phyloP scores from a whole-genome alignment of 2,888 invertebrate genomes.

The Reticulitermes lucifugus region DNA sequence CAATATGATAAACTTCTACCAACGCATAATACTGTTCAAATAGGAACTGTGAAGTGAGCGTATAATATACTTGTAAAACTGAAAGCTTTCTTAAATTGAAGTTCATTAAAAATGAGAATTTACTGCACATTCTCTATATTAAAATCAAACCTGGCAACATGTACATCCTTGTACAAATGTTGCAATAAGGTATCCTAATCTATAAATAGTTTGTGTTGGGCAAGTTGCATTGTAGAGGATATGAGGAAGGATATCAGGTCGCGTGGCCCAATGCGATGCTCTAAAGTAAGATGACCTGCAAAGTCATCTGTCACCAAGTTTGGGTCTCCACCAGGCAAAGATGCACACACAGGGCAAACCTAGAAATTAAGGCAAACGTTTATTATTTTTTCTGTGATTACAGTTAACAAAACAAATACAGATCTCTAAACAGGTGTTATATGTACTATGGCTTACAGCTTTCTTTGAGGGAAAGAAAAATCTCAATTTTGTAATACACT shows the following conservation, averaged over 20 bases:
- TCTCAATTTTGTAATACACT: too few relatives aligned
- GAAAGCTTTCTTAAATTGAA: neutral
- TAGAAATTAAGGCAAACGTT: conserved; percentile 63
- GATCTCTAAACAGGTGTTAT: neutral
- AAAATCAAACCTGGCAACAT: neutral
- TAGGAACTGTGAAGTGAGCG: too few relatives aligned
- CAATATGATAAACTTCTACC: too few relatives aligned
- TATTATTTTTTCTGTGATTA: neutral
- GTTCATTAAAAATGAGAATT: neutral
- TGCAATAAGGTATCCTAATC: conserved; percentile 2
- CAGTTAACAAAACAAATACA: neutral
- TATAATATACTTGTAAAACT: too few relatives aligned
- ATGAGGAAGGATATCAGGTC: conserved; percentile 92
- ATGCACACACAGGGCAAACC: conserved; percentile 98
- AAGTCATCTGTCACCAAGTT: conserved; percentile 98
- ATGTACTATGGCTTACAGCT: too few relatives aligned
- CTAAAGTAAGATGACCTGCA: conserved; percentile 93
- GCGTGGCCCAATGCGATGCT: conserved; percentile 86
- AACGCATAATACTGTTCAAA: too few relatives aligned
- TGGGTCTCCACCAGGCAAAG: conserved; percentile 96
- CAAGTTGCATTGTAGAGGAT: conserved; percentile 69
- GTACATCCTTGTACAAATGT: neutral
- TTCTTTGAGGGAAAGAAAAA: too few relatives aligned
- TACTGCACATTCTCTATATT: neutral
- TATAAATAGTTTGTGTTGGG: conserved; percentile 49